Base-by-base conservation (phyloP, 1,140 invertebrate genomes). In the Macrocentrus cingulum region DNA sequence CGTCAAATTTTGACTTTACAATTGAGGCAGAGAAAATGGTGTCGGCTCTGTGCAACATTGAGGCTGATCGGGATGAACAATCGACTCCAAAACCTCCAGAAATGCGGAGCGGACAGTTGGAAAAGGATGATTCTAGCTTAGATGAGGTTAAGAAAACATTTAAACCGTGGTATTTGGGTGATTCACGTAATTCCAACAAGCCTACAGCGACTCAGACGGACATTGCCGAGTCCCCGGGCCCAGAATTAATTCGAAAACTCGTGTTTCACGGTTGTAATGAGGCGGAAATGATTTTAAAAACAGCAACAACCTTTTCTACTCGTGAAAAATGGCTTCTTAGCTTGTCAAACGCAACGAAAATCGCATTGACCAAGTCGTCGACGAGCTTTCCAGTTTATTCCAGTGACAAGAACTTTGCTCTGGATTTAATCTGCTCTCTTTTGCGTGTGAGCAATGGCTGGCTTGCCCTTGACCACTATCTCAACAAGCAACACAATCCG, bases 21-120 rank as follows among this genome's bases (percentile, higher is more conserved):
- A 72, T 77, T 13, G 75, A 77, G 41, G 74, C 75, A 13, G 75
- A 77, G 11, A 75, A 76, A 23, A 77, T 77, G 75, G 75, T 76
- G 0, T 77, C 74, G 0, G 73, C 72, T 2, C 53, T 76, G 1
- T 77, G 75, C 52, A 76, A 75, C 25, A 70, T 67, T 44, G 69
- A 72, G 25, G 44, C 65, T 0, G 58, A 42, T 0, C 70, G 72
- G 16, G 65, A 69, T 1, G 63, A 68, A 6, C 39, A 22, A 16
- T 25, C n/a, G 45, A 48, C 13, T 53, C 16, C 41, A 60, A 15
- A 29, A 37, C n/a, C 11, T 20, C 19, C 2, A 51, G 6, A 37
- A 36, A 22, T n/a, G n/a, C n/a, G 34, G 20, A 32, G 22, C 15
- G 11, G 2, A 20, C 39, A 8, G 34, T 2, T 22, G 19, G 1